Base-by-base conservation (phyloP, 2,113 vertebrate genomes). In the Toxotes chatareus region DNA sequence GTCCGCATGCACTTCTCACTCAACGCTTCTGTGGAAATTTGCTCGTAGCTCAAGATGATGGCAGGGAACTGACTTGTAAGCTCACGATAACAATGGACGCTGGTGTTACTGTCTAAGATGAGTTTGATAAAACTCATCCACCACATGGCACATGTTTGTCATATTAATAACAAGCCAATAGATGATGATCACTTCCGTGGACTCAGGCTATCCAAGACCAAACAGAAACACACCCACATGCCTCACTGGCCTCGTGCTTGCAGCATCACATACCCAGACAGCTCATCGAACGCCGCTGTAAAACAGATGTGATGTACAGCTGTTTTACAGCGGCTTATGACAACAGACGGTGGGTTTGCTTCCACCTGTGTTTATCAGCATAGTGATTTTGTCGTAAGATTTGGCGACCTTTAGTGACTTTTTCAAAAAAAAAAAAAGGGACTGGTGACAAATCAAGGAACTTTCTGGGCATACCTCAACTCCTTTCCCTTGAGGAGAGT, bases 211-310 rank as follows among this genome's bases (percentile, higher is more conserved):
- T 38, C 47, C 0, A 3, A 83, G 55, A 17, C 17, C 34, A 60
- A 80, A 66, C 64, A 56, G 17, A 66, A 57, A 83, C 76, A 79
- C 79, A 66, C 74, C 36, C 74, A 64, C 21, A 53, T 42, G 31
- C 67, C 40, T 13, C 16, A 14, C 21, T 3, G 9, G 53, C 46
- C n/a, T 62, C 0, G 4, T 57, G 55, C 9, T 4, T 4, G 49
- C 21, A 38, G 49, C 34, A 42, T 57, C 32, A 53, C 67, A 71
- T 32, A 34, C 36, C 14, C 23, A 4, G 7, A 4, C 34, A 10
- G 53, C 61, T 61, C 12, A 13, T 17, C 21, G 32, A 16, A 60
- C 44, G n/a, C 49, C 5, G n/a, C 55, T 63, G n/a, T 64, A 63
- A 56, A 74, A 23, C 51, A 32, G 32, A 51, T 8, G 9, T 6